Evolutionary conservation across 2,888 invertebrate species (phyloP), one percentile per base, ranked within the genome.

Genomic region (Drosophila quasianomalipes): DNA sequence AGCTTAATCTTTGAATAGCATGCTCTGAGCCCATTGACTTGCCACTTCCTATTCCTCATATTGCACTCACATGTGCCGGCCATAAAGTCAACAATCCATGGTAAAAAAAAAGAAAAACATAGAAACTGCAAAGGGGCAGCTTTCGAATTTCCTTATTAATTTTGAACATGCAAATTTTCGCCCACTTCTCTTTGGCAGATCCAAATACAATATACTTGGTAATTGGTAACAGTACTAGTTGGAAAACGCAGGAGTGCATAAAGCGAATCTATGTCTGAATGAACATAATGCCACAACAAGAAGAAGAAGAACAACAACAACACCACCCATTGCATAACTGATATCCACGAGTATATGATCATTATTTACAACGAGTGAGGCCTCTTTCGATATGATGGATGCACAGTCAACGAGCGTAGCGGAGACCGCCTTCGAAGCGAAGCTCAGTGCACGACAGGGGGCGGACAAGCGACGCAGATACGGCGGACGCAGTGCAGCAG

Each of bases 91-190:
- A 89, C 74, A 88, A 71, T 71, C 89, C 88, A 59, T 87, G 80
- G 60, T 70, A 74, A 54, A 61, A 55, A 14, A 14, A 54, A 61
- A 66, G 4, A 51, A 19, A 28, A 28, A 28, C 65, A 57, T 66
- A 39, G 31, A 64, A 70, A 57, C 63, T 52, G 72, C 54, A 64
- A 33, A 19, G 62, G 70, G 68, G 54, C 63, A 55, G 49, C 67
- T 57, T 49, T 73, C 51, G 49, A 65, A 66, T 75, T 82, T 84
- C 84, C 84, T 89, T 78, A 90, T 89, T 89, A 82, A 82, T 78
- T 64, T 72, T 68, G 58, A 61, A 60, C 85, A 90, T 91, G 88
- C 81, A 89, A 87, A 86, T 87, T 87, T 82, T 76, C 62, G 71
- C 87, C 73, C 55, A 70, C 75, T 89, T 80, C 55, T 79, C 71